Evolutionary conservation across 64 coral and sea anemone species (phyloP).

Genomic region (Cladopsammia gracilis): DNA sequence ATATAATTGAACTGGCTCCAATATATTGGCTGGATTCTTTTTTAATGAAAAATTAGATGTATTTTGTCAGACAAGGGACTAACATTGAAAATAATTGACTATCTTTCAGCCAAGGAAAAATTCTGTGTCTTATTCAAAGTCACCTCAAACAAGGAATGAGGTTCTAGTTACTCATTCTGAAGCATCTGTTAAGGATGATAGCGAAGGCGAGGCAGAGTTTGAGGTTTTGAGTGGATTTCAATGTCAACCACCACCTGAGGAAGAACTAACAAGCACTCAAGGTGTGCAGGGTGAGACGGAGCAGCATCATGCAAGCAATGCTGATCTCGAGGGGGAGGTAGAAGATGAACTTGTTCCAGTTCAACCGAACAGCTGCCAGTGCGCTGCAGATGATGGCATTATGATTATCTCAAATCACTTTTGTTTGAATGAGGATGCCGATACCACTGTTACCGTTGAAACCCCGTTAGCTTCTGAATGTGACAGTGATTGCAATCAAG

Average conservation of each 20-base stretch:
- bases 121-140: conserved; percentile 85
- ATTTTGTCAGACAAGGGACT: background rate
- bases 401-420: conserved; percentile 87
- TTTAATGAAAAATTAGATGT: background rate
- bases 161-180: background rate
- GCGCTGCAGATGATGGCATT: conserved; percentile 81
- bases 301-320: background rate
- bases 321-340: background rate
- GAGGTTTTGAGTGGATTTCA: conserved; percentile 90
- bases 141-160: conserved; percentile 5
- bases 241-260: conserved; percentile 41
- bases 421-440: conserved; percentile 3
- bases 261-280: background rate
- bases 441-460: background rate
- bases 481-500: background rate
- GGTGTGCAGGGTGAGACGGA: background rate
- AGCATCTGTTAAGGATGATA: conserved; percentile 26
- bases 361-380: background rate
- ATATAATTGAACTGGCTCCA: too few species aligned
- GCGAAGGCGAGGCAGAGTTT: conserved; percentile 94
- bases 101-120: conserved; percentile 82
- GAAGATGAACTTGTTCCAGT: background rate
- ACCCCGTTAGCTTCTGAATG: conserved; percentile 25
- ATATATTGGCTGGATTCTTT: too few species aligned
- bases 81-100: background rate